Conservation (phyloP, 2,113 vertebrate species). For the Bubalus kerabau region DNA sequence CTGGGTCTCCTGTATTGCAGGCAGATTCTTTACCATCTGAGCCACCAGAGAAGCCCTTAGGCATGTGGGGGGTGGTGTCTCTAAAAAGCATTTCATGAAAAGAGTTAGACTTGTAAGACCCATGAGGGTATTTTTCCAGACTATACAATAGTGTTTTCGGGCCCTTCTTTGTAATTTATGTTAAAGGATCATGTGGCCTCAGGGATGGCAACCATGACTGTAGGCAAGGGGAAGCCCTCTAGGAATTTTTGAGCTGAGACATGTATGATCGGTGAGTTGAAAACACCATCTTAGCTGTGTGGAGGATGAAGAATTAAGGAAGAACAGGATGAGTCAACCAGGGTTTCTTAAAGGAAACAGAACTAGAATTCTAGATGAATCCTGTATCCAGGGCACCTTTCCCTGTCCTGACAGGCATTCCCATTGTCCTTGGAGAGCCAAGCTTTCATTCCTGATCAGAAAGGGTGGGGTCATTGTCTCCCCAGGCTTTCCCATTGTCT, state of each 20-base stretch:
- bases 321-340: not conserved
- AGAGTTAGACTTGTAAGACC: not conserved
- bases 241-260: not conserved
- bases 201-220: not conserved
- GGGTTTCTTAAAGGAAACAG: slow-evolving; percentile 27
- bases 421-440: not conserved
- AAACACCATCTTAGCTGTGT: not conserved
- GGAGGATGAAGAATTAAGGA: not conserved
- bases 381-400: accelerated
- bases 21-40: not conserved
- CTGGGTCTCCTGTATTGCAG: not conserved
- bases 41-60: not conserved
- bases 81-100: not conserved
- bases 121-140: accelerated
- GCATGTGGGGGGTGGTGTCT: not conserved
- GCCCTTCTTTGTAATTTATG: not conserved
- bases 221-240: not conserved
- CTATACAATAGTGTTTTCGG: not conserved
- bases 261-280: not conserved
- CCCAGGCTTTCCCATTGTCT: slow-evolving; percentile 4
- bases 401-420: not conserved
- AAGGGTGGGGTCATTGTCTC: slow-evolving; percentile 50
- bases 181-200: accelerated
- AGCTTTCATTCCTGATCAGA: slow-evolving; percentile 35
- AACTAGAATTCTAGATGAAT: not conserved